Conservation (phyloP, 2,888 invertebrate species). For the Macrosoma leucophasiata region DNA sequence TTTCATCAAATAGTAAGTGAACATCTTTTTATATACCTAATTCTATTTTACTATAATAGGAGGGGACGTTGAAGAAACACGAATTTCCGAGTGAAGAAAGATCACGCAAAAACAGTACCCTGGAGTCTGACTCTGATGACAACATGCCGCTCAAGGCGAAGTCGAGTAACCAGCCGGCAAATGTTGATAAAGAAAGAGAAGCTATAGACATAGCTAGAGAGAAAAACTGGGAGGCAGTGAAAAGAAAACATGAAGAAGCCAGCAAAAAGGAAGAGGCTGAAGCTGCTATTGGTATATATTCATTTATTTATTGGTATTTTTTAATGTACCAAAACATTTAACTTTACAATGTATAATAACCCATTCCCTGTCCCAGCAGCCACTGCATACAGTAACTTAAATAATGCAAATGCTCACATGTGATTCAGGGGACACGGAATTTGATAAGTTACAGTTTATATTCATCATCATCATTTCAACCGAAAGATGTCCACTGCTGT, state of each 20-base stretch:
- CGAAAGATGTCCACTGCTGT: no score
- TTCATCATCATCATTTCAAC: no score
- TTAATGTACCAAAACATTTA: background rate
- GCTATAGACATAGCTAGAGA: slow-evolving; percentile 72
- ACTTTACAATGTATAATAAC: no score
- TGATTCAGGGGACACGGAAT: no score
- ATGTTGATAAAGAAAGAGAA: slow-evolving; percentile 67
- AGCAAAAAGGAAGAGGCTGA: slow-evolving; percentile 68
- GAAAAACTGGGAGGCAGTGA: slow-evolving; percentile 73
- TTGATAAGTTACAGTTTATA: no score
- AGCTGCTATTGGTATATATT: slow-evolving; percentile 56
- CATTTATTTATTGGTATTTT: no score
- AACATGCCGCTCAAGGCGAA: slow-evolving; percentile 63
- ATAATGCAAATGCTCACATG: no score
- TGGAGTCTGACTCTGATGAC: slow-evolving; percentile 69
- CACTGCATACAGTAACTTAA: no score
- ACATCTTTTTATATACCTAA: background rate
- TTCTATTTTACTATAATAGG: slow-evolving; percentile 36
- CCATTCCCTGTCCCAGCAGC: no score
- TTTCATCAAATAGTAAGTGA: background rate
- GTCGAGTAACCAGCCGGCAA: slow-evolving; percentile 40
- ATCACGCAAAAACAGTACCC: slow-evolving; percentile 57
- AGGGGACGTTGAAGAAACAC: slow-evolving; percentile 65
- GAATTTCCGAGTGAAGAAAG: slow-evolving; percentile 52
- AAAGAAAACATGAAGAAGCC: slow-evolving; percentile 72